phyloP scores from a whole-genome alignment of 2,888 invertebrate species.

The Drosophila histrio region DNA sequence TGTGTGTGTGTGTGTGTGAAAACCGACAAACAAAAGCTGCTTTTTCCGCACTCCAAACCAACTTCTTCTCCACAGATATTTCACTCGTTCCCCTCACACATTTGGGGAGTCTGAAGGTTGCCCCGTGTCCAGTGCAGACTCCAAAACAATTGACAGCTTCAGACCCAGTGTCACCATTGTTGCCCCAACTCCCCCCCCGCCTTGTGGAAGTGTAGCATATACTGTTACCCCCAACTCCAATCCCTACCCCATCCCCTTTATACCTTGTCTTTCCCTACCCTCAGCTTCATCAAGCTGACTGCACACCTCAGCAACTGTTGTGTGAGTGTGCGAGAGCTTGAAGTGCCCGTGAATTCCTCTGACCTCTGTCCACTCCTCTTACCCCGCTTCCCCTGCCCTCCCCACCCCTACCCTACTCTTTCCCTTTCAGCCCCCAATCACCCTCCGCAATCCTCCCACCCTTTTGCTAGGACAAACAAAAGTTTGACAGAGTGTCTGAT shows the following conservation, averaged over 20 bases:
- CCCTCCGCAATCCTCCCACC: no score
- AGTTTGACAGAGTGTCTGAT: conserved; percentile 78
- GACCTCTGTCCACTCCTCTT: not conserved
- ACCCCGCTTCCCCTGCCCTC: not conserved
- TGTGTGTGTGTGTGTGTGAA: conserved; percentile 27
- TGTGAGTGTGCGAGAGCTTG: conserved; percentile 27
- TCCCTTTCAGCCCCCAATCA: not conserved
- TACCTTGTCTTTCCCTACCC: not conserved
- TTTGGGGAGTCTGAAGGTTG: conserved; percentile 2
- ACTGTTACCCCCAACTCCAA: not conserved
- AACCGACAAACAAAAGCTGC: conserved; percentile 32
- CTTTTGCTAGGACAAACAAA: conserved; percentile 59
- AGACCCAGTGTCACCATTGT: conserved; percentile 46
- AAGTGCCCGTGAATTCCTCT: conserved; percentile 39
- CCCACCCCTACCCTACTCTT: not conserved
- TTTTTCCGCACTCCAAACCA: not conserved
- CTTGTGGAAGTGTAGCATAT: not conserved
- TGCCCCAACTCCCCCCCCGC: not conserved
- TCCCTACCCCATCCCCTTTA: not conserved
- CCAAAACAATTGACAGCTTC: conserved; percentile 55
- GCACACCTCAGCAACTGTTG: conserved; percentile 37
- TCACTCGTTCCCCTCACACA: not conserved
- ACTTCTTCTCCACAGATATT: not conserved
- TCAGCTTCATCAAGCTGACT: not conserved
- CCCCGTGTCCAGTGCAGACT: conserved; percentile 44